Evolutionary conservation across 2,113 vertebrate species (phyloP), one percentile per base, ranked within the genome.

Genomic region (Melanocharis versteri): DNA sequence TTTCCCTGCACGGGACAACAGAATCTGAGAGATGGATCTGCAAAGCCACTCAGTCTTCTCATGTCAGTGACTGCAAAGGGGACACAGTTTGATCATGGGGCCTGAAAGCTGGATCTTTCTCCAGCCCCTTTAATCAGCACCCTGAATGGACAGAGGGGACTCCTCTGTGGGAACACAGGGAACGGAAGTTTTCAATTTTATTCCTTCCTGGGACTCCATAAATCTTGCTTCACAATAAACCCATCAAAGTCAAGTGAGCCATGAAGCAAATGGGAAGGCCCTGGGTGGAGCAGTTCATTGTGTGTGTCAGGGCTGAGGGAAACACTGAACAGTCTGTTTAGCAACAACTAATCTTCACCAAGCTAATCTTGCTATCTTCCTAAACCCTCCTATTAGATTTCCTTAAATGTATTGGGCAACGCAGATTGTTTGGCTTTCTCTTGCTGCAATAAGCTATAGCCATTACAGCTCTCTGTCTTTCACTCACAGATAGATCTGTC

Each of bases 241-340:
- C 77, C 81, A 94, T 77, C 90, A 71, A 95, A 96, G 95, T 94
- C 72, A 94, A 91, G 79, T 69, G 60, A 96, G 87, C 90, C 96
- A 93, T 65, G 90, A 96, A 97, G 83, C 80, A 87, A 94, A 94
- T 68, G 88, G 85, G n/a, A 87, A 78, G 68, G 64, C 68, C 40
- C 89, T 89, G 90, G 90, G 96, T 92, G 88, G 88, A 95, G 85
- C 72, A 60, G 28, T 47, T 73, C 83, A 96, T 10, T 93, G 56
- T 90, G 35, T 30, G 54, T 90, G 83, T 83, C 72, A 78, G 87
- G 61, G 72, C 40, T 51, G 22, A 83, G 44, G 40, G 37, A 94
- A 95, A 86, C 69, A 83, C 33, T 79, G 50, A 83, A 27, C 72
- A 86, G 68, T 54, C 68, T 83, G 79, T 95, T 96, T 89, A 92